A percentile compares a stretch with the other conserved stretches of the same genome.
Evolutionary conservation across 1,140 invertebrate species (phyloP).

Genomic region (Leptinotarsa texana): DNA sequence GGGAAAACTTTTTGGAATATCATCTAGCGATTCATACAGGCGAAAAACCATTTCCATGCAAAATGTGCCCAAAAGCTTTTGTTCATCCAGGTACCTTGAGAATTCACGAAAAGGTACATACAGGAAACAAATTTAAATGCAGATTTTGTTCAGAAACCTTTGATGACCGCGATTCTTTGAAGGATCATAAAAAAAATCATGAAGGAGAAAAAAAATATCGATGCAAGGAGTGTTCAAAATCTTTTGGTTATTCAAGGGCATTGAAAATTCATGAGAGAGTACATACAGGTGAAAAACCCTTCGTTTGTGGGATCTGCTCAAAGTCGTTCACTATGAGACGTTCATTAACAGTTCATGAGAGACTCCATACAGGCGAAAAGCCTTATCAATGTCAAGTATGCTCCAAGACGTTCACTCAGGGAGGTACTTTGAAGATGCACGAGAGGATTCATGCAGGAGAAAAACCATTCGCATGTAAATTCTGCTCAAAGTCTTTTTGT

Average conservation of each 20-base stretch:
- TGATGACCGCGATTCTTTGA: no score
- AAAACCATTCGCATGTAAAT: constrained; percentile 57
- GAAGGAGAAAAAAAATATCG: constrained; percentile 1
- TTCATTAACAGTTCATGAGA: constrained; percentile 23
- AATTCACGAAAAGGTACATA: background rate
- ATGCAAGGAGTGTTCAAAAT: background rate
- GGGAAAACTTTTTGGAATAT: background rate
- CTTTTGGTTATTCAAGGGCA: background rate
- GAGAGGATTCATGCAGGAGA: constrained; percentile 61
- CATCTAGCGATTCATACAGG: constrained; percentile 17
- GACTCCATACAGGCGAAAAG: background rate
- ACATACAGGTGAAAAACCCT: constrained; percentile 62
- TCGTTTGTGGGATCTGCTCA: constrained; percentile 65
- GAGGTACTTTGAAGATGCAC: constrained; percentile 62
- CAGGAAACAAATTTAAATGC: background rate
- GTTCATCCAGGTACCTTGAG: background rate
- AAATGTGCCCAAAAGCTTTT: constrained; percentile 9
- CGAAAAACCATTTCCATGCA: constrained; percentile 17
- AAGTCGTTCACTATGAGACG: constrained; percentile 49
- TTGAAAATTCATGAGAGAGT: constrained; percentile 31
- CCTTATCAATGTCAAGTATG: background rate
- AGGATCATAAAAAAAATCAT: background rate
- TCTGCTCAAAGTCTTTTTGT: constrained; percentile 59
- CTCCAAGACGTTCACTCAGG: background rate
- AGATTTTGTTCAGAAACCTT: background rate